Conservation (phyloP, 2,113 vertebrate species). For the Labrus mixtus region DNA sequence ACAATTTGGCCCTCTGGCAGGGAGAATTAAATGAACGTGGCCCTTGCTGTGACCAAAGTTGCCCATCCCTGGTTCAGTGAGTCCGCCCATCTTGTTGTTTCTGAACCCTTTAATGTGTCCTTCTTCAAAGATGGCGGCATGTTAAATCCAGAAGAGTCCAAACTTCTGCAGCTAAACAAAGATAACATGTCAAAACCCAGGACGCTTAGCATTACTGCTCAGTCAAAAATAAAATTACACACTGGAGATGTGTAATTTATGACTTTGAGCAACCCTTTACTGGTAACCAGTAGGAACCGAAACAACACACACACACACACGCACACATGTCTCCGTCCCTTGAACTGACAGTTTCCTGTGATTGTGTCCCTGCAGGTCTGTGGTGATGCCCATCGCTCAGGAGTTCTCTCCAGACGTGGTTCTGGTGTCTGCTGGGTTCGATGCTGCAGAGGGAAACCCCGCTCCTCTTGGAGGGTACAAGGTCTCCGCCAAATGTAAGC, state of each 20-base stretch:
- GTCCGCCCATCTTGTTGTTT: neutral
- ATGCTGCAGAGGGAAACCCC: slow-evolving; percentile 93
- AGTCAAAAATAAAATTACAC: neutral
- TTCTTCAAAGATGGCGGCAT: neutral
- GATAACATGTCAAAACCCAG: neutral
- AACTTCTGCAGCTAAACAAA: neutral
- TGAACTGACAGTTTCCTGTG: neutral
- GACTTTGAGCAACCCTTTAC: slow-evolving; percentile 11
- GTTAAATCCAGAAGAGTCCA: neutral
- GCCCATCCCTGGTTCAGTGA: too few species aligned
- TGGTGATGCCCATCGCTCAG: slow-evolving; percentile 95
- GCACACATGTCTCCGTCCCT: neutral
- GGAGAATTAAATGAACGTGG: too few species aligned
- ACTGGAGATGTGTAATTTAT: neutral
- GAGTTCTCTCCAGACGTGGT: slow-evolving; percentile 94
- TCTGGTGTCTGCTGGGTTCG: slow-evolving; percentile 94
- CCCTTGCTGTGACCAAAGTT: too few species aligned
- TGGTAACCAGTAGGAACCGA: neutral
- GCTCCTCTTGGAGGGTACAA: slow-evolving; percentile 94
- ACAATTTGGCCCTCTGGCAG: too few species aligned
- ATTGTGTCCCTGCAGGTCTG: slow-evolving; percentile 82
- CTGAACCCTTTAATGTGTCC: neutral
- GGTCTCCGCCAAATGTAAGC: slow-evolving; percentile 96
- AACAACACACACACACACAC: too few species aligned
- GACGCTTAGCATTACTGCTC: neutral